Conservation (phyloP, 2,888 invertebrate genomes). For the Cyclophora albipunctata region DNA sequence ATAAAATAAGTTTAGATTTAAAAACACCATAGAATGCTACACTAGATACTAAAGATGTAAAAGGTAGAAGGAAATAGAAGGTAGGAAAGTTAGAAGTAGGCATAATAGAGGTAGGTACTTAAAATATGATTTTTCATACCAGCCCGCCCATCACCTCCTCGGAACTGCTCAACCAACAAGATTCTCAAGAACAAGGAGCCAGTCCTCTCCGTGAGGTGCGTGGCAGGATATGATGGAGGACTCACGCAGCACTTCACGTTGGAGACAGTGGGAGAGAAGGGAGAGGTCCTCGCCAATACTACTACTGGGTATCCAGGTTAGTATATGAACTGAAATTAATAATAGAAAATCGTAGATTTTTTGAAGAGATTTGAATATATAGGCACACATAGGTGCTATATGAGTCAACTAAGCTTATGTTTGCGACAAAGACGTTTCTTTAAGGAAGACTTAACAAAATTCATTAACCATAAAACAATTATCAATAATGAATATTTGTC, state of each 20-base stretch:
- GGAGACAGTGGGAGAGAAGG: conserved; percentile 47
- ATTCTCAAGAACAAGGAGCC: conserved; percentile 35
- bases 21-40: too few relatives aligned
- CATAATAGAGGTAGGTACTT: too few relatives aligned
- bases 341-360: background rate
- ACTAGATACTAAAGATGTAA: too few relatives aligned
- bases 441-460: too few relatives aligned
- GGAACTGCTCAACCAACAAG: conserved; percentile 54
- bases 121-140: background rate
- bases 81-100: too few relatives aligned
- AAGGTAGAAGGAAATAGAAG: too few relatives aligned
- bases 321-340: conserved; percentile 1
- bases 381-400: background rate
- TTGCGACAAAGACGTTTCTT: too few relatives aligned
- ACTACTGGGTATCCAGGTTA: conserved; percentile 39
- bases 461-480: too few relatives aligned
- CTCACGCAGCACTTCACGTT: conserved; percentile 56
- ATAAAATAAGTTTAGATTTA: too few relatives aligned
- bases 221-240: conserved; percentile 59
- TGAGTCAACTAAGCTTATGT: too few relatives aligned
- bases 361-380: too few relatives aligned
- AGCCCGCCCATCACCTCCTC: conserved; percentile 60
- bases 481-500: too few relatives aligned
- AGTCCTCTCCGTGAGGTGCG: conserved; percentile 46
- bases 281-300: conserved; percentile 42